Evolutionary conservation across 2,113 vertebrate genomes (phyloP), one percentile per base, ranked within the genome.

Genomic region (Dryoscopus gambensis): DNA sequence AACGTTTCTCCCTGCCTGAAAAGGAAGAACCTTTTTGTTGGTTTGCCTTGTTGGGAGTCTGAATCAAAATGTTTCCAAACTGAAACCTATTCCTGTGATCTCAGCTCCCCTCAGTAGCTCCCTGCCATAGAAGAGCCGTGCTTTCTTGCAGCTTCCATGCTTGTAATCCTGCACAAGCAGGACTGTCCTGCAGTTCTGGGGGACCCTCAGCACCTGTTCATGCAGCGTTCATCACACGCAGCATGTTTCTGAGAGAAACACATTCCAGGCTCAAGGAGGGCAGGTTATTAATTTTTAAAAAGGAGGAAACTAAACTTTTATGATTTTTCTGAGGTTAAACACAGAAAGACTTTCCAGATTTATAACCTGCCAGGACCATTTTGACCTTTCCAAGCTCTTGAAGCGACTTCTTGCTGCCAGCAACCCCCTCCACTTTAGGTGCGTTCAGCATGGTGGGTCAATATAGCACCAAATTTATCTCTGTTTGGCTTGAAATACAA

Each of bases 161-260:
- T 69, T 10, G 0, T 30, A 52, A n/a, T n/a, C 33, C 53, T 19
- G 10, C 2, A 21, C 25, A 73, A 55, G 18, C 55, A 68, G 44
- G 31, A 44, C 18, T 47, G 25, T 42, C 25, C 11, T 0, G 0
- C 37, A 55, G 23, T 55, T 4, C 70, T 11, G 27, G n/a, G 13
- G 31, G 3, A 39, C 6, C 8, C 13, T 6, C 13, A 28, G 13
- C 6, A 28, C 46, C 56, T 6, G 0, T 30, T 82, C 55, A 40
- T 3, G 8, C 25, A 50, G 23, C 0, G 0, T 30, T 80, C 13
- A 28, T 60, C 2, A 2, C 14, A 30, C 21, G 8, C 20, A 30
- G 16, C 19, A 20, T 14, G 9, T 67, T 84, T 87, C 33, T 0
- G 2, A 60, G 20, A 60, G n/a, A 53, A 89, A 78, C 7, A 31